Base-by-base conservation (phyloP, 2,888 invertebrate species). In the Arenicola marina region DNA sequence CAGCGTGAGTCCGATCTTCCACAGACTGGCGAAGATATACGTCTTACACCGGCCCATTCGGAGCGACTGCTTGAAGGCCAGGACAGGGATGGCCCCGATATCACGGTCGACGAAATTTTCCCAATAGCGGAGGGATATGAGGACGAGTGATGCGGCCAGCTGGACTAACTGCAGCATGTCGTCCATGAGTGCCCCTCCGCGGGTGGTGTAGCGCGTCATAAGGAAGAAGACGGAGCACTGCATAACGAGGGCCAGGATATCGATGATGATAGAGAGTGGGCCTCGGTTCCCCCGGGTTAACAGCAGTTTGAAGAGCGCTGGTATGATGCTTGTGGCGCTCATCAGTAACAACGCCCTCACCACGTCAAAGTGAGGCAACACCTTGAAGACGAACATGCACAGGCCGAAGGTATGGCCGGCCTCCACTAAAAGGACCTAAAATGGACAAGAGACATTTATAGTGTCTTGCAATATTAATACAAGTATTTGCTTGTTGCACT, bases 291-390 rank as follows among this genome's bases (percentile, higher is more conserved):
- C 69, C 55, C 75, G 76, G 2, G 78, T 77, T n/a, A 77, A 70
- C 44, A 80, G 70, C 24, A 82, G 74, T 62, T 81, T 80, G 43
- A 79, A 70, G 31, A 81, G 66, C 54, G 77, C 75, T 0, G 82
- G 82, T 2, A 81, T 67, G 53, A 77, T 76, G 62, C 78, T 78
- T 3, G 78, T 70, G 24, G 79, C 77, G 59, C 78, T 75, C 57
- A 79, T 77, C 29, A 80, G 65, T 24, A 80, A 71, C 24, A 80
- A 69, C 3, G 79, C 81, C n/a, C 81, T 75, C 56, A 82, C 66
- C 68, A 78, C 74, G 67, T 81, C 81, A 61, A 77, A 70, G 53
- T 71, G 63, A 4, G 81, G 81, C 28, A 81, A 69, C n/a, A 81
- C 76, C 24, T 75, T 70, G 63, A 78, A 79, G 34, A 80, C 74